Base-by-base conservation (phyloP, 2,113 vertebrate species). In the Chaetodon auriga region DNA sequence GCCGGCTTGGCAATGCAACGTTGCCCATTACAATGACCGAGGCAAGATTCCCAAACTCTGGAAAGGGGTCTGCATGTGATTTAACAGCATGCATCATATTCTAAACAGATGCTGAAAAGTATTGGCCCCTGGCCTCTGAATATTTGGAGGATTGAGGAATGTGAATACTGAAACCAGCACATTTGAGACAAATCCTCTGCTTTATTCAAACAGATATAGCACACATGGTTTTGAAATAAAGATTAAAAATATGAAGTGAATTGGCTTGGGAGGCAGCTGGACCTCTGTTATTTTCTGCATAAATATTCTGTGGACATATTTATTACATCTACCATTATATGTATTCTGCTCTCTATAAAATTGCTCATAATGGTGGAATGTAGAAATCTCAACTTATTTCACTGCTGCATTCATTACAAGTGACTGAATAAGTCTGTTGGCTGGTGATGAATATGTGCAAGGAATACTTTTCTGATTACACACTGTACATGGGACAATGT, bases 1-100 rank as follows among this genome's bases (percentile, higher is more conserved):
- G 86, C 90, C 89, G 94, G 86, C 88, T 93, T 90, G 91, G 83
- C 91, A 88, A 92, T 94, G 94, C 93, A 91, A 89, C 75, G 78
- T 88, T 90, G 82, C 87, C 89, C 83, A 88, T 93, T 75, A 91
- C 90, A 92, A 93, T 94, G 90, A 93, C 92, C 83, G 84, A 90
- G 93, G 90, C 90, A 76, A 92, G 84, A 90, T 90, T 91, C 83
- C 57, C 87, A 82, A 91, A 91, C 84, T 93, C 87, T 90, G 80
- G 82, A 81, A 81, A 78, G 82, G 71, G 71, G 79, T 80, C 85
- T 75, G 83, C 74, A 83, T 92, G 75, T 86, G 77, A 90, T 90
- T 87, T 87, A 86, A 81, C 80, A 80, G 81, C 68, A 84, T 83
- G 84, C 63, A 88, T 87, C 80, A 80, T 84, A 89, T 88, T 89